These are phyloP conservation scores for Syngnathoides biaculeatus DNA, from an alignment of 2,113 vertebrate species.

Conservation along the genomic window DNA sequence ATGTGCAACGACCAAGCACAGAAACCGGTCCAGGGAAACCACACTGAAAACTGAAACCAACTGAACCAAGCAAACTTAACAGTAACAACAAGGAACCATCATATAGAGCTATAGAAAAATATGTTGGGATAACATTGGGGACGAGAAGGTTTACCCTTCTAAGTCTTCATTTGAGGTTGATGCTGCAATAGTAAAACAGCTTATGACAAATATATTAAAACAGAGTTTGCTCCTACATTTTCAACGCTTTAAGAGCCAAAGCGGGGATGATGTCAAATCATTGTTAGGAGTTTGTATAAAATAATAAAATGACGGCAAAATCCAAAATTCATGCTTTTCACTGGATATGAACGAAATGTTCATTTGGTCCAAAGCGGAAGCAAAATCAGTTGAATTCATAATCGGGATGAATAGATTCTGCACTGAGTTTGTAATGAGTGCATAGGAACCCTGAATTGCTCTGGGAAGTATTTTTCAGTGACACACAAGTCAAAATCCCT, in stretches of 20 bases:
- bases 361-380: too few relatives aligned
- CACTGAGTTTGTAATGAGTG: too few relatives aligned
- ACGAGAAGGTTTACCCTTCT: too few relatives aligned
- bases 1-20: constrained; percentile 20
- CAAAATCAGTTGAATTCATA: too few relatives aligned
- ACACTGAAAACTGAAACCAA: too few relatives aligned
- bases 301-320: not conserved
- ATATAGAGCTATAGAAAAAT: not conserved
- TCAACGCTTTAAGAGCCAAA: not conserved
- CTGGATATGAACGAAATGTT: too few relatives aligned
- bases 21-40: not conserved
- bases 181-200: too few relatives aligned
- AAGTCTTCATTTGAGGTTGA: too few relatives aligned
- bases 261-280: not conserved
- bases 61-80: not conserved
- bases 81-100: not conserved
- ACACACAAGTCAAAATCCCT: constrained; percentile 69
- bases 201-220: too few relatives aligned
- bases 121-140: not conserved
- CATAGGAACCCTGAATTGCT: constrained; percentile 1
- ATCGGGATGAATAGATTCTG: too few relatives aligned
- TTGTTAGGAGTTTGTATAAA: not conserved
- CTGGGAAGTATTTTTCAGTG: constrained; percentile 58
- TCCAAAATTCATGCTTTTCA: not conserved
- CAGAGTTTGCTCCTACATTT: not conserved